phyloP scores from a whole-genome alignment of 2,113 vertebrate species.

The Aphelocoma coerulescens region DNA sequence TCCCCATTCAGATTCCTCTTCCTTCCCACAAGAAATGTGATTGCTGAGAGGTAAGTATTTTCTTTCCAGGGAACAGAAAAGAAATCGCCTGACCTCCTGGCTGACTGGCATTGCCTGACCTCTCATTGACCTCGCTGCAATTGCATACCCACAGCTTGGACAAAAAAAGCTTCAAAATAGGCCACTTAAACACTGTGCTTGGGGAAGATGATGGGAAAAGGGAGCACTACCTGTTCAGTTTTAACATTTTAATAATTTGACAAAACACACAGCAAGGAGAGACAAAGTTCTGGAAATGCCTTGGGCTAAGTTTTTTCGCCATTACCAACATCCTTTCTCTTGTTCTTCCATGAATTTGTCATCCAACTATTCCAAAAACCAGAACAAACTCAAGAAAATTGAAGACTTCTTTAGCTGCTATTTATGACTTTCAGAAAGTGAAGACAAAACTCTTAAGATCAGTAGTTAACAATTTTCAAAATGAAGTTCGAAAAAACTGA shows the following conservation, averaged over 20 bases:
- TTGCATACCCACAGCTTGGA: background rate
- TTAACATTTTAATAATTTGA: background rate
- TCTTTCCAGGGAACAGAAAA: conserved; percentile 11
- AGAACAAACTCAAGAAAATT: background rate
- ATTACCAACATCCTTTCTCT: background rate
- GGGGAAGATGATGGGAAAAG: background rate
- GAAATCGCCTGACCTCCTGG: background rate
- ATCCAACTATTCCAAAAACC: background rate
- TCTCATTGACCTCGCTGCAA: background rate
- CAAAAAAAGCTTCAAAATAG: conserved; percentile 38
- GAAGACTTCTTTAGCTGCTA: background rate
- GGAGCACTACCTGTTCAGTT: background rate
- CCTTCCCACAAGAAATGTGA: conserved; percentile 1
- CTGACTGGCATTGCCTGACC: conserved; percentile 36
- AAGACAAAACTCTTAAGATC: background rate
- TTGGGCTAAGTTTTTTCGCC: background rate
- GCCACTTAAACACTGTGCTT: background rate
- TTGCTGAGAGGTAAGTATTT: conserved; percentile 13
- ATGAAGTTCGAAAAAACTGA: background rate
- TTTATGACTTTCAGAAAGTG: background rate
- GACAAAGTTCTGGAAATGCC: background rate
- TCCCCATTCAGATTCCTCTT: background rate
- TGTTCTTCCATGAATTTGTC: background rate
- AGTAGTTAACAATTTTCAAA: background rate
- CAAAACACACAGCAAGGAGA: background rate